Percentiles rank a stretch among this genome's conserved stretches.
Evolutionary conservation across 2,113 vertebrate species (phyloP).

Genomic region (Redunca redunca): DNA sequence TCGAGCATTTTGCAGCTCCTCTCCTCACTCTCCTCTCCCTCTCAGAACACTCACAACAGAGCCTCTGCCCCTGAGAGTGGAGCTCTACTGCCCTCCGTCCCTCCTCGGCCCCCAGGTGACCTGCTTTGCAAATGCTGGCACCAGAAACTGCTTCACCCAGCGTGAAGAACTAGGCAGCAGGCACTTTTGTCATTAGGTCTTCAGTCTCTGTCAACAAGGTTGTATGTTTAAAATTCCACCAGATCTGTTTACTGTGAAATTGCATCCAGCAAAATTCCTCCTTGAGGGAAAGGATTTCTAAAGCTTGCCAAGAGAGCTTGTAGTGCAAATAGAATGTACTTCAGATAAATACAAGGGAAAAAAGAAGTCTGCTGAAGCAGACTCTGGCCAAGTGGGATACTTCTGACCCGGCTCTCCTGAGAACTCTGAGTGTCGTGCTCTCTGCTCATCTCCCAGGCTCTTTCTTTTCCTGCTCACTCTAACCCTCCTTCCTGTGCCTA

Average conservation of each 20-base stretch:
- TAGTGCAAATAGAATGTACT: conserved; percentile 55
- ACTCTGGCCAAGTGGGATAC: conserved; percentile 26
- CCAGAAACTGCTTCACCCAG: background rate
- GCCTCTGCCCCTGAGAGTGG: background rate
- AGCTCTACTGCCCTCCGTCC: background rate
- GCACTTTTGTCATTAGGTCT: background rate
- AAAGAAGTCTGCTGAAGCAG: conserved; percentile 25
- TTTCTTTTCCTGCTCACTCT: background rate
- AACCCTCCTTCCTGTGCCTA: background rate
- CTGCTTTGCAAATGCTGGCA: background rate
- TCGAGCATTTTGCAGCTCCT: background rate
- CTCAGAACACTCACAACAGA: background rate
- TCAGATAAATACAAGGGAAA: conserved; percentile 59
- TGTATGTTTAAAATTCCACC: conserved; percentile 58
- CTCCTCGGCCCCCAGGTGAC: background rate
- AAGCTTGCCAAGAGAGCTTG: conserved; percentile 63
- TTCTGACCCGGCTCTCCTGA: conserved; percentile 26
- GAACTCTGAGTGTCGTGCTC: background rate
- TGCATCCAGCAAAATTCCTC: conserved; percentile 63
- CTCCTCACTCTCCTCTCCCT: background rate
- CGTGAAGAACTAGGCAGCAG: background rate
- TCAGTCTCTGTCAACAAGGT: conserved; percentile 8
- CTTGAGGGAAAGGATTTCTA: conserved; percentile 60
- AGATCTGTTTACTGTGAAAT: conserved; percentile 65
- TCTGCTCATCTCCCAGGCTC: background rate